phyloP scores from a whole-genome alignment of 2,113 vertebrate genomes.

The Pterocles orientalis region DNA sequence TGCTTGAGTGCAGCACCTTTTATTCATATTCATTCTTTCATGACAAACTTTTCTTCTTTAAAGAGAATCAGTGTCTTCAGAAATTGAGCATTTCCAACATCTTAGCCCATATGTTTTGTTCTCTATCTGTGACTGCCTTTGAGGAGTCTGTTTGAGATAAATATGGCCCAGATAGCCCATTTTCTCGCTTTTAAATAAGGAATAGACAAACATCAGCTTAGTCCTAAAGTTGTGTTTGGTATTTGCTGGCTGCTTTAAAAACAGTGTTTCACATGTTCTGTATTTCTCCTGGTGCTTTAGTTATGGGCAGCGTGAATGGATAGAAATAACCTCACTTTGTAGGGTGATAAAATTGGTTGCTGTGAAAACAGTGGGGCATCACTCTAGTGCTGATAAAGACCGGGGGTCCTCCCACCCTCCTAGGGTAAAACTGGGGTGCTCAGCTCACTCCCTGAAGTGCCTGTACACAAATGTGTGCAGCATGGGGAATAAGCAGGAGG shows the following conservation, averaged over 20 bases:
- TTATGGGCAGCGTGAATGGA: neutral
- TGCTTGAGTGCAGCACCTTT: neutral
- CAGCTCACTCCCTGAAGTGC: too few species aligned
- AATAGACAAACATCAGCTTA: neutral
- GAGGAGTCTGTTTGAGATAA: neutral
- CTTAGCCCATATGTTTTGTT: neutral
- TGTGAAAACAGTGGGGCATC: too few species aligned
- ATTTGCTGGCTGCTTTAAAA: neutral
- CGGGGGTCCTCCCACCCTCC: too few species aligned
- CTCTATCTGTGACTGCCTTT: neutral
- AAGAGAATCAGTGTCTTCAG: neutral
- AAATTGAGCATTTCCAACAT: neutral
- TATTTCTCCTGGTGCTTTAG: neutral
- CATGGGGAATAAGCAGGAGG: too few species aligned
- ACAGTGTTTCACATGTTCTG: neutral
- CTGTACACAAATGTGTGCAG: too few species aligned
- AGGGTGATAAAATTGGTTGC: neutral
- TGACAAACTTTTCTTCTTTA: neutral
- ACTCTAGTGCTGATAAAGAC: too few species aligned
- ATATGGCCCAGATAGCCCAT: neutral
- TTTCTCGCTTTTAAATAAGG: neutral
- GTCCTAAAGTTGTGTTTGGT: neutral
- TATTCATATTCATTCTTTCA: neutral
- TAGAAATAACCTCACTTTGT: conserved; percentile 1
- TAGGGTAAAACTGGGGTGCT: too few species aligned